phyloP scores from a whole-genome alignment of 2,113 vertebrate species.

The Oncorhynchus masou region DNA sequence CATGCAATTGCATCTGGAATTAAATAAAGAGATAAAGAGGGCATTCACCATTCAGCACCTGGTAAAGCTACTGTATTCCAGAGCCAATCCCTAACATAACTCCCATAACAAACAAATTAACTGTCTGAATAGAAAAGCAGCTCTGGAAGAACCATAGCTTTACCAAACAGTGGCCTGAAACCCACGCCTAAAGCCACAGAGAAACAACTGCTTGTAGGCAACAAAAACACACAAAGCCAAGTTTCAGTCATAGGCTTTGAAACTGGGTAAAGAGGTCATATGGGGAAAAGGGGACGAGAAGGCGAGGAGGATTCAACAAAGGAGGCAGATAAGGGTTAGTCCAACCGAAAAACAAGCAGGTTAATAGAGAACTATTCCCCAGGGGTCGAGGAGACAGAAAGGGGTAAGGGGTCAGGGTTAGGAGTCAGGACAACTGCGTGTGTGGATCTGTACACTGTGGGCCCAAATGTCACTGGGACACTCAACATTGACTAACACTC shows the following conservation, averaged over 20 bases:
- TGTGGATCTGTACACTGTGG: slow-evolving; percentile 58
- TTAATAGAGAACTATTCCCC: slow-evolving; percentile 31
- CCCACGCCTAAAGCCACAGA: slow-evolving; percentile 22
- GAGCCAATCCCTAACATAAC: slow-evolving; percentile 18
- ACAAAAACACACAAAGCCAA: slow-evolving; percentile 30
- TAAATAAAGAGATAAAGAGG: slow-evolving; percentile 19
- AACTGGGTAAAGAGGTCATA: slow-evolving; percentile 26
- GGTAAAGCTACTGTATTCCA: slow-evolving; percentile 46
- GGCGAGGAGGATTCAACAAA: slow-evolving; percentile 36
- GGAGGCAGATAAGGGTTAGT: slow-evolving; percentile 61
- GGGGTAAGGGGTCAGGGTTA: slow-evolving; percentile 48
- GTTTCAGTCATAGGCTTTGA: slow-evolving; percentile 39
- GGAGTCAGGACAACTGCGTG: slow-evolving; percentile 27
- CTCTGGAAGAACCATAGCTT: slow-evolving; percentile 45
- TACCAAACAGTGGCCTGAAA: slow-evolving; percentile 13
- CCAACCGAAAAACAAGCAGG: slow-evolving; percentile 53
- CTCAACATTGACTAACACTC: slow-evolving; percentile 14
- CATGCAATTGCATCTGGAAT: slow-evolving; percentile 54
- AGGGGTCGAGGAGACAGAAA: slow-evolving; percentile 53
- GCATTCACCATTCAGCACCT: slow-evolving; percentile 28
- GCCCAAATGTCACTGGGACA: slow-evolving; percentile 33
- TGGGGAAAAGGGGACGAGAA: slow-evolving; percentile 24
- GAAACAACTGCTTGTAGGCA: slow-evolving; percentile 43
- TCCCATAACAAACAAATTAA: not conserved
- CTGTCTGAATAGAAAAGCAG: slow-evolving; percentile 1